These are phyloP conservation scores for Clostera curtula DNA, from an alignment of 2,888 invertebrate genomes.

Conservation along the genomic window DNA sequence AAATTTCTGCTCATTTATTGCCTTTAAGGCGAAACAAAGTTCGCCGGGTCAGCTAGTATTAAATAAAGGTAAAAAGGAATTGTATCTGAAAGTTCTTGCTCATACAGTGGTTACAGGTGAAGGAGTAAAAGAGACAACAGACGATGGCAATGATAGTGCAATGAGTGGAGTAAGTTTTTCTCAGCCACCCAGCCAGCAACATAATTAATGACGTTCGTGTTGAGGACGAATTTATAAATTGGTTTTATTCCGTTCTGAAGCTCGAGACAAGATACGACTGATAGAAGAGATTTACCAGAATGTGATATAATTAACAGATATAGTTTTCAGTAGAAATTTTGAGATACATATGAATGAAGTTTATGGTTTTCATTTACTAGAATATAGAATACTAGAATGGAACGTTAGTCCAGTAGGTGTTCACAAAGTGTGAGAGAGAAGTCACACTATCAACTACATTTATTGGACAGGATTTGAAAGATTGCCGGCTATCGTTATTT, in stretches of 20 bases:
- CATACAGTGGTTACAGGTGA: constrained; percentile 19
- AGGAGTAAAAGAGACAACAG: constrained; percentile 51
- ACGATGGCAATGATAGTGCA: constrained; percentile 67
- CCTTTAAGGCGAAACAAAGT: too few relatives aligned
- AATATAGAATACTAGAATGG: too few relatives aligned
- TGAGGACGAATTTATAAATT: constrained; percentile 73
- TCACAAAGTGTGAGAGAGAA: too few relatives aligned
- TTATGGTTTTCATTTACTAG: too few relatives aligned
- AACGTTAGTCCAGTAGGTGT: too few relatives aligned
- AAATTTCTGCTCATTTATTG: too few relatives aligned
- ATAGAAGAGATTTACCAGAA: constrained; percentile 43
- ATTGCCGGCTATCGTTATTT: too few relatives aligned
- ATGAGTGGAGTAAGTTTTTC: constrained; percentile 74
- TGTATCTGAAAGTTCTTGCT: neutral
- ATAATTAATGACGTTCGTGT: constrained; percentile 73
- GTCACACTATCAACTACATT: too few relatives aligned
- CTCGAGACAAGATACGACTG: constrained; percentile 46
- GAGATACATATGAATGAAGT: neutral
- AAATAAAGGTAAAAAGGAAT: too few relatives aligned
- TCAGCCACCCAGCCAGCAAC: constrained; percentile 75
- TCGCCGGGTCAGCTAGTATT: too few relatives aligned
- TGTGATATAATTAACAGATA: constrained; percentile 38
- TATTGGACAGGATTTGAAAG: too few relatives aligned
- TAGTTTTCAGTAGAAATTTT: constrained; percentile 7
- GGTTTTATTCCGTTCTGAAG: constrained; percentile 65